Evolutionary conservation across 2,888 invertebrate genomes (phyloP).

Genomic region (Odontomyia ornata): DNA sequence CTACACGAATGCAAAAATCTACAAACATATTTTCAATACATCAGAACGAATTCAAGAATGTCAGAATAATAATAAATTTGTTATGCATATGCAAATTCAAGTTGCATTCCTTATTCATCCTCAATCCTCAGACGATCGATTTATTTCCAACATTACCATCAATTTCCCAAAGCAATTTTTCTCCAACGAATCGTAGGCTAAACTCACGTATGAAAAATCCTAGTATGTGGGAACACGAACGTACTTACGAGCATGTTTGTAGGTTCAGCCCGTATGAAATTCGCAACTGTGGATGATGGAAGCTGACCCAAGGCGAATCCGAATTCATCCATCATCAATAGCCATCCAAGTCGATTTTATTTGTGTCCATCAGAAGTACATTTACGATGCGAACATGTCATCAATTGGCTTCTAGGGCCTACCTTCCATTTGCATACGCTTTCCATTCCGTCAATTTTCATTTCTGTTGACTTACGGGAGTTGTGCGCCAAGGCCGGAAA

Average conservation of each 20-base stretch:
- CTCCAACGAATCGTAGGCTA: not conserved
- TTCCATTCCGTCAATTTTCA: slow-evolving; percentile 21
- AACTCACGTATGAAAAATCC: not conserved
- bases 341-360: slow-evolving; percentile 40
- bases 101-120: slow-evolving; percentile 9
- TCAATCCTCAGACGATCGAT: slow-evolving; percentile 1
- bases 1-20: too few species aligned
- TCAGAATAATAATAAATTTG: not conserved
- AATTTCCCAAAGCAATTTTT: slow-evolving; percentile 32
- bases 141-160: slow-evolving; percentile 36
- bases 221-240: not conserved
- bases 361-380: slow-evolving; percentile 37
- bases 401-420: slow-evolving; percentile 31
- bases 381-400: slow-evolving; percentile 38
- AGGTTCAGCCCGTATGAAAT: not conserved
- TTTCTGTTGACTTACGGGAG: slow-evolving; percentile 17
- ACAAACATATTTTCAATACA: too few species aligned
- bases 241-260: not conserved
- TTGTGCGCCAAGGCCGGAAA: not conserved
- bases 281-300: slow-evolving; percentile 17
- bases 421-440: slow-evolving; percentile 32
- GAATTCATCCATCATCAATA: slow-evolving; percentile 37
- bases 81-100: slow-evolving; percentile 29
- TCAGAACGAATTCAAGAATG: too few species aligned
- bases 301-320: slow-evolving; percentile 10